Base-by-base conservation (phyloP, 2,888 invertebrate genomes). In the Celastrina argiolus region DNA sequence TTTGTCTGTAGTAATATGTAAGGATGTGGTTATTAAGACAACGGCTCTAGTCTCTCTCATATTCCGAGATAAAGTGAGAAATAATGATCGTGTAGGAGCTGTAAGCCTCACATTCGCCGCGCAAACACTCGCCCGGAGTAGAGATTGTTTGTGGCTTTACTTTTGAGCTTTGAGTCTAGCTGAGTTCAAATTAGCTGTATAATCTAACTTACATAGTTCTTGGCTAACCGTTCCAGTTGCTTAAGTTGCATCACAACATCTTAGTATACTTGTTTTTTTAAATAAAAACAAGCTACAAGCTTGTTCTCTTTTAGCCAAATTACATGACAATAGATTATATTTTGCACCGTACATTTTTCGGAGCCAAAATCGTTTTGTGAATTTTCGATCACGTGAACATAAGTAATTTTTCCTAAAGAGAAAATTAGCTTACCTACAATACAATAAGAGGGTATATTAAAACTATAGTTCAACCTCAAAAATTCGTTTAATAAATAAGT, bases 91-190 rank as follows among this genome's bases (percentile, higher is more conserved):
- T 51, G 26, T 12, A 51, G 51, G 2, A 51, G 51, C 51, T 22
- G 51, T 51, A 26, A 51, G 22, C 51, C 51, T 51, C 12, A 16
- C 16, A 51, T 51, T 51, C 26, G 22, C 51, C 0, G 14, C 51
- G 51, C 51, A 51, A 51, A 51, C 51, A 51, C 51, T 51, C 22
- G 51, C 5, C 22, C 14, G 8, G 18, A 45, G 51, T 12, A 12
- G 51, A 14, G 51, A 51, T 51, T 51, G 51, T 26, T 51, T 51
- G 51, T 22, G 51, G 51, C 51, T 51, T 51, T 51, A 51, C 26
- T 51, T 51, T 51, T 22, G 22, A 26, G 51, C 51, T 51, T 51
- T 14, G 26, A 51, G 26, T 51, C 22, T 26, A 51, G 51, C 51
- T 4, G n/a, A n/a, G 22, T 22, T 51, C 4, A 51, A 51, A 51